Evolutionary conservation across 2,113 vertebrate species (phyloP).

Genomic region (Origma solitaria): DNA sequence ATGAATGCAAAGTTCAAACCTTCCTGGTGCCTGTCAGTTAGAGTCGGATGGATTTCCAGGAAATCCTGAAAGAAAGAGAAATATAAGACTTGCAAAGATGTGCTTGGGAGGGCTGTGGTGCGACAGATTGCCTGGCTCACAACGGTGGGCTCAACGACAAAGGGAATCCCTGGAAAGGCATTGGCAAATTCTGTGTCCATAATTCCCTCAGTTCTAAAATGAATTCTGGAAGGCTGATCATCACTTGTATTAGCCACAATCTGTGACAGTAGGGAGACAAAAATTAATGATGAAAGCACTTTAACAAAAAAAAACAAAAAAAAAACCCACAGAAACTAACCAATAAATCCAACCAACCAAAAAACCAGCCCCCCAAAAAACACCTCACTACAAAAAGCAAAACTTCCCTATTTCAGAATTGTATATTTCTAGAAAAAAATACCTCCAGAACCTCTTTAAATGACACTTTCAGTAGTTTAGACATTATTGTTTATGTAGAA

Average conservation of each 20-base stretch:
- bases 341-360: neutral
- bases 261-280: neutral
- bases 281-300: neutral
- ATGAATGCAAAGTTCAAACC: neutral
- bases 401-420: neutral
- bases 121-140: neutral
- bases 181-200: neutral
- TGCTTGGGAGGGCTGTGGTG: neutral
- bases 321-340: neutral
- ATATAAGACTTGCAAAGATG: neutral
- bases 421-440: neutral
- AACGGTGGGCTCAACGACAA: accelerated
- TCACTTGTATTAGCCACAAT: neutral
- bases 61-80: neutral
- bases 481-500: neutral
- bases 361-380: neutral
- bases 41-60: neutral
- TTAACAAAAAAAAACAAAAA: neutral
- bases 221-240: neutral
- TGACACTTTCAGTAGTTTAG: neutral
- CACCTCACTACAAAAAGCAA: neutral
- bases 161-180: neutral
- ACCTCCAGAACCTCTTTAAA: neutral
- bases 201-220: neutral
- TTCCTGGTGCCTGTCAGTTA: neutral